Base-by-base conservation (phyloP, 2,888 invertebrate genomes). In the Ectemnius continuus region DNA sequence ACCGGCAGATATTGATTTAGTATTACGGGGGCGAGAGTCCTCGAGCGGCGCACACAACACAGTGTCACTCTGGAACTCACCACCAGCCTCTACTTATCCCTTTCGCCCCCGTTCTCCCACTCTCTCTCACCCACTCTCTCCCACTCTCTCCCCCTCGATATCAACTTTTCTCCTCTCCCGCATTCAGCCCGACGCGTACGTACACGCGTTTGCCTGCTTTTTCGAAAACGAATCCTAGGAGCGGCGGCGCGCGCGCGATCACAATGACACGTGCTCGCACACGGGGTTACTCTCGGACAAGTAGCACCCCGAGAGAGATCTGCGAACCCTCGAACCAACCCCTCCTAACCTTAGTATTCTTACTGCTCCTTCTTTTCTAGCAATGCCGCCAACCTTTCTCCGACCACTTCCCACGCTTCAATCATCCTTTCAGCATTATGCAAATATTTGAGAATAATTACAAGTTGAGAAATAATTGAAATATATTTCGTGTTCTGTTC, bases 1-100 rank as follows among this genome's bases (percentile, higher is more conserved):
- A 81, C 84, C 83, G 80, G 73, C 79, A 86, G 87, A 88, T 89
- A 89, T 89, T 89, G 89, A 89, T 89, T 89, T 88, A 88, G 86
- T 87, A 88, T 89, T 88, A 88, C 85, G 83, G 79, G 83, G 81
- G 64, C 60, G 48, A 48, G 64, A 69, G 63, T 60, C 59, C 59
- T 26, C 18, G 56, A 18, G 52, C 45, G 58, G 57, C 58, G 58
- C 67, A 68, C 80, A 79, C 81, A 78, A 80, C 36, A 36, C 81
- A 80, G 78, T 74, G 78, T 81, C 77, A 79, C 82, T 86, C 36
- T 36, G 36, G 36, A 36, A 36, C 36, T 36, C 36, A 36, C 36
- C 36, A 36, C 36, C 36, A 36, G 5, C 11, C 36, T 36, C 36
- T 36, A 36, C 36, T 36, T 36, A 36, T 36, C 36, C 36, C 36